These are phyloP conservation scores for Helicolenus hilgendorfi DNA, from an alignment of 2,797 vertebrate species.

Conservation along the genomic window DNA sequence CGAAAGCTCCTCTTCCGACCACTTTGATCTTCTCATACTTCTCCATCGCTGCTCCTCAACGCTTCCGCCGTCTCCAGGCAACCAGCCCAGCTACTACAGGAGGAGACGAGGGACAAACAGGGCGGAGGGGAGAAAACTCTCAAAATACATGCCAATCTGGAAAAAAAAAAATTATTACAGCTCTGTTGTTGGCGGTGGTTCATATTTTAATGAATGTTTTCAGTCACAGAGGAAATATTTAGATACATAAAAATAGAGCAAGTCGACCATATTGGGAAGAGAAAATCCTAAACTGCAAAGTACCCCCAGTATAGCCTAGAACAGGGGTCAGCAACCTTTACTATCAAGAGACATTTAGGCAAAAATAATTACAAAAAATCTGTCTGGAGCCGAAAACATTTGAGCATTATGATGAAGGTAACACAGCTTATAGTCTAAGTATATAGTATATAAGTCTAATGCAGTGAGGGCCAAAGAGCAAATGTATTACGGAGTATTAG, in stretches of 20 bases:
- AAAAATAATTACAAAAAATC: no score
- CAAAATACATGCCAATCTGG: no score
- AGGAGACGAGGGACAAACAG: conserved; percentile 73
- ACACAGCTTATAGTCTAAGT: no score
- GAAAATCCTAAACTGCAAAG: not conserved
- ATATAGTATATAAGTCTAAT: no score
- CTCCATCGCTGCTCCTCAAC: conserved; percentile 92
- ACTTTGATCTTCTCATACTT: conserved; percentile 99
- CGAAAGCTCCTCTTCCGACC: conserved; percentile 98
- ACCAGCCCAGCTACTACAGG: conserved; percentile 83
- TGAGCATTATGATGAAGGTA: no score
- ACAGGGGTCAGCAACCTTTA: no score
- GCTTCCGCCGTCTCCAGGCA: conserved; percentile 85
- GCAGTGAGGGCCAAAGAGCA: no score
- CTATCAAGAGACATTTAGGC: no score
- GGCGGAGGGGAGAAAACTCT: not conserved
- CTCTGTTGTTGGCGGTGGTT: no score
- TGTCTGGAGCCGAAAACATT: no score
- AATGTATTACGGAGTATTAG: no score
- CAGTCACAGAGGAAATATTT: not conserved
- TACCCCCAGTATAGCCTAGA: not conserved
- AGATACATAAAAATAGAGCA: not conserved
- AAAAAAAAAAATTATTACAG: accelerated
- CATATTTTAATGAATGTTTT: not conserved
- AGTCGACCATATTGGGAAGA: not conserved